These are phyloP conservation scores for Agonum fuliginosum DNA, from an alignment of 2,888 invertebrate genomes.

Conservation along the genomic window DNA sequence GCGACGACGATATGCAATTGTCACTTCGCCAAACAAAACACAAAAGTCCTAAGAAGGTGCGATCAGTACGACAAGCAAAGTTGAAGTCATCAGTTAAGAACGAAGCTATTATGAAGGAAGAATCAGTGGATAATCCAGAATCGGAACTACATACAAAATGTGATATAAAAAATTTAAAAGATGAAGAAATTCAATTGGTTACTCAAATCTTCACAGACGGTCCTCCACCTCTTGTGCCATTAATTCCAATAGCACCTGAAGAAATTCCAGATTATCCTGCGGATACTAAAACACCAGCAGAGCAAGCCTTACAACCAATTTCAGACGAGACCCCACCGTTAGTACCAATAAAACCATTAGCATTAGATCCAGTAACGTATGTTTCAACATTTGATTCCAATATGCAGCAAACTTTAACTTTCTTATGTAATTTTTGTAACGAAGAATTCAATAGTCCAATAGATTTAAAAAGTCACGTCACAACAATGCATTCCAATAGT, in stretches of 20 bases:
- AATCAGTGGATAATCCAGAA: slow-evolving; percentile 28
- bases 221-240: slow-evolving; percentile 69
- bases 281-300: slow-evolving; percentile 28
- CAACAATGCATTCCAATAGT: slow-evolving; percentile 65
- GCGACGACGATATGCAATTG: slow-evolving; percentile 60
- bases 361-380: slow-evolving; percentile 63
- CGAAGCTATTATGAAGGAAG: slow-evolving; percentile 60
- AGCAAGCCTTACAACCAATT: slow-evolving; percentile 58
- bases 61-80: slow-evolving; percentile 60
- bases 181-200: slow-evolving; percentile 55
- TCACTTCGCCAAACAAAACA: slow-evolving; percentile 37
- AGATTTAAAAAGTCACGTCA: slow-evolving; percentile 67
- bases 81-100: slow-evolving; percentile 61
- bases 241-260: slow-evolving; percentile 64
- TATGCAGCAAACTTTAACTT: slow-evolving; percentile 65
- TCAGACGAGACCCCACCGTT: slow-evolving; percentile 68
- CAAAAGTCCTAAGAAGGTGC: slow-evolving; percentile 40
- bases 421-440: slow-evolving; percentile 67
- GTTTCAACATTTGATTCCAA: slow-evolving; percentile 63
- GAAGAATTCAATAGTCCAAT: slow-evolving; percentile 66
- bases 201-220: slow-evolving; percentile 63
- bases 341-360: slow-evolving; percentile 68
- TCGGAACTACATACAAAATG: slow-evolving; percentile 31
- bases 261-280: slow-evolving; percentile 61
- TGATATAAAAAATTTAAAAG: slow-evolving; percentile 55